Percentiles rank a stretch among this genome's conserved stretches.
Evolutionary conservation across 1,140 invertebrate genomes (phyloP).

Genomic region (Meloidogyne floridensis): DNA sequence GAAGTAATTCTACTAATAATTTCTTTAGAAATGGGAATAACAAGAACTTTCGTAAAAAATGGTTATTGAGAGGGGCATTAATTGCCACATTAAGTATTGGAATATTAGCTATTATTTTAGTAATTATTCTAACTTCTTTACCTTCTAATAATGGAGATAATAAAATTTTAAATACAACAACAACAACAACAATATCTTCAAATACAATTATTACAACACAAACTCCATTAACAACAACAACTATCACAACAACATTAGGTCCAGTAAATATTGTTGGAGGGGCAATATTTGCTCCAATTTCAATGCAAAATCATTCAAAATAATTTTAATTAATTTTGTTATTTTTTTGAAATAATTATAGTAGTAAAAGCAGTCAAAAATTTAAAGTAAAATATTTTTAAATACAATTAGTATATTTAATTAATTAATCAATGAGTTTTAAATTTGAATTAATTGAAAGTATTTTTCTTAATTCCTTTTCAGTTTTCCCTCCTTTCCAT

Average conservation of each 20-base stretch:
- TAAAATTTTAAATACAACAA: not conserved
- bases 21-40: not conserved
- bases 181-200: not conserved
- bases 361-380: too few relatives aligned
- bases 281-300: conserved; percentile 30
- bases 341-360: too few relatives aligned
- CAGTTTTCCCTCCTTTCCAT: conserved; percentile 33
- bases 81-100: not conserved
- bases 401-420: too few relatives aligned
- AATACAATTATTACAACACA: not conserved
- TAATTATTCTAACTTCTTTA: conserved; percentile 7
- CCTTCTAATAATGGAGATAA: not conserved
- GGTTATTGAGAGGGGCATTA: conserved; percentile 5
- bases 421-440: conserved; percentile 15
- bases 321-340: not conserved
- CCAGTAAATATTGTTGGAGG: conserved; percentile 30
- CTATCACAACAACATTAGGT: not conserved
- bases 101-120: conserved; percentile 1
- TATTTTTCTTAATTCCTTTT: conserved; percentile 27
- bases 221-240: not conserved
- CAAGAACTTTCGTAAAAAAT: not conserved
- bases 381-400: not conserved
- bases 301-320: conserved; percentile 23
- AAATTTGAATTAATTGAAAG: conserved; percentile 15
- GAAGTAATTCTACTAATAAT: not conserved